These are phyloP conservation scores for Phymatocera aterrima DNA, from an alignment of 2,888 invertebrate species.

Conservation along the genomic window DNA sequence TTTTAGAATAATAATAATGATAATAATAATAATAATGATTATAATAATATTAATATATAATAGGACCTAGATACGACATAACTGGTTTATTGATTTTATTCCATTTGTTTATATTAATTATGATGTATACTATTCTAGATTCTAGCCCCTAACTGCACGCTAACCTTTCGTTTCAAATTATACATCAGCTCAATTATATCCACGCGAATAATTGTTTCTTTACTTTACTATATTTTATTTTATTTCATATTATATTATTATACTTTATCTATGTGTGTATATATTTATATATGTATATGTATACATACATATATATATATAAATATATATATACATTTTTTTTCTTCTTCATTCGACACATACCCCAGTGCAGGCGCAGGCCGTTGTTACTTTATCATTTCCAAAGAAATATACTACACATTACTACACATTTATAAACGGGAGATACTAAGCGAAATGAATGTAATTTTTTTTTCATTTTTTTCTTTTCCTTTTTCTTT, in stretches of 20 bases:
- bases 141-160: conserved; percentile 35
- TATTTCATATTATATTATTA: neutral
- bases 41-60: too few species aligned
- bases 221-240: neutral
- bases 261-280: neutral
- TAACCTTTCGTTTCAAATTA: conserved; percentile 29
- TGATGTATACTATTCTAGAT: conserved; percentile 29
- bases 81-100: too few species aligned
- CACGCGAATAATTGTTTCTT: conserved; percentile 3
- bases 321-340: neutral
- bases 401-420: conserved; percentile 12
- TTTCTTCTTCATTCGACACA: neutral
- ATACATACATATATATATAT: too few species aligned
- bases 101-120: too few species aligned
- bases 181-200: conserved; percentile 8
- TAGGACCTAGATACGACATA: conserved; percentile 43
- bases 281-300: too few species aligned
- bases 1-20: too few species aligned
- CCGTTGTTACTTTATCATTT: neutral
- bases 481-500: neutral
- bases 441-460: neutral
- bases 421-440: neutral
- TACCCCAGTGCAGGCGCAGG: neutral
- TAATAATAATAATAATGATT: too few species aligned
- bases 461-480: neutral